A percentile compares a stretch with the other conserved stretches of the same genome.
These are phyloP conservation scores for Apostichopus leukothele DNA, from an alignment of 53 echinoderm and acorn worm genomes.

Conservation along the genomic window DNA sequence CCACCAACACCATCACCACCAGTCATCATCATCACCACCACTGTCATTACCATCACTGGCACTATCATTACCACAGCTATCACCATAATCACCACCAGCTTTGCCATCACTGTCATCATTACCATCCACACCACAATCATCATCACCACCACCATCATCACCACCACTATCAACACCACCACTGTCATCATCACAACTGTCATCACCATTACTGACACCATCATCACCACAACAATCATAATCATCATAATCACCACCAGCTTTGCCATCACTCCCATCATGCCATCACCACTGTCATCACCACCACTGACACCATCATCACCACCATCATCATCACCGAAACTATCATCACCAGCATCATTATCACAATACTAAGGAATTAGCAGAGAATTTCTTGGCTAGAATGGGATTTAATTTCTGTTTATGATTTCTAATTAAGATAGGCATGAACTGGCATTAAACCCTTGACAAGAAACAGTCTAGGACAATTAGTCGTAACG, in stretches of 20 bases:
- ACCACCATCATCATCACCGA: not conserved
- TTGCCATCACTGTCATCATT: not conserved
- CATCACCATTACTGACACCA: constrained; percentile 1
- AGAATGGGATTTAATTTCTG: too few species aligned
- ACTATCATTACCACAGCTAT: not conserved
- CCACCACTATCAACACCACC: not conserved
- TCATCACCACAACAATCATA: too few species aligned
- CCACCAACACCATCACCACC: not conserved
- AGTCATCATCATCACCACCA: not conserved
- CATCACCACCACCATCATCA: not conserved
- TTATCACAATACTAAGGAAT: not conserved
- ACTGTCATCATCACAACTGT: too few species aligned
- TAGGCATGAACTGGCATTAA: too few species aligned
- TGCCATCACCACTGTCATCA: not conserved
- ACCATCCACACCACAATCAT: not conserved
- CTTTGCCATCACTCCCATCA: too few species aligned
- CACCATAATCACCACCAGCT: not conserved
- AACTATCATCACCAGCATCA: not conserved
- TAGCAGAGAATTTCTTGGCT: too few species aligned
- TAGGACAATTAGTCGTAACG: too few species aligned
- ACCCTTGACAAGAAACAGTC: too few species aligned
- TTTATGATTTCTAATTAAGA: too few species aligned
- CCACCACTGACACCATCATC: not conserved
- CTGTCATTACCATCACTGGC: not conserved
- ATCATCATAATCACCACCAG: too few species aligned